These are phyloP conservation scores for Muschampia plurimacula DNA, from an alignment of 2,888 invertebrate species.

Conservation along the genomic window DNA sequence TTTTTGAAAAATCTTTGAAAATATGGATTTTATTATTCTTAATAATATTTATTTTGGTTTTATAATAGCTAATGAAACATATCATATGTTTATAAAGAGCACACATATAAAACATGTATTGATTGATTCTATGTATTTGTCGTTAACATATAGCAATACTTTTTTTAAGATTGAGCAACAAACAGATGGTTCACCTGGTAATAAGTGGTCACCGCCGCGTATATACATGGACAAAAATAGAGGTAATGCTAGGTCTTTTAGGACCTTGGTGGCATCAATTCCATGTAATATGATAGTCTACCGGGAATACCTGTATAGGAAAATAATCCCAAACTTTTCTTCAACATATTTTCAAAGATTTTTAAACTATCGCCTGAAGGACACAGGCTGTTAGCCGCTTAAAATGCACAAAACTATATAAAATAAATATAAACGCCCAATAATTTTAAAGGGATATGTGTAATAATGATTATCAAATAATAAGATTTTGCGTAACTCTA, in stretches of 20 bases:
- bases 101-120: neutral
- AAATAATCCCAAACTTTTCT: neutral
- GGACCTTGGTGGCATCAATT: too few species aligned
- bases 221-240: too few species aligned
- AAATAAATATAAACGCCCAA: constrained; percentile 39
- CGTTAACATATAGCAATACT: too few species aligned
- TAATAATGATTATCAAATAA: constrained; percentile 5
- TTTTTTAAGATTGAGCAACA: too few species aligned
- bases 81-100: neutral
- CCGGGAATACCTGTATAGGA: neutral
- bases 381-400: constrained; percentile 62
- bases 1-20: constrained; percentile 30
- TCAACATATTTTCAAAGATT: constrained; percentile 35
- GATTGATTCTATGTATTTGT: neutral
- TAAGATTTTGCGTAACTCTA: constrained; percentile 3
- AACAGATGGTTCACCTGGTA: too few species aligned
- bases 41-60: neutral
- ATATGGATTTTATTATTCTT: neutral
- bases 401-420: constrained; percentile 64
- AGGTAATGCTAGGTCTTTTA: too few species aligned
- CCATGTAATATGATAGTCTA: too few species aligned
- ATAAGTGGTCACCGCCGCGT: too few species aligned
- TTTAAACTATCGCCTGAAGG: constrained; percentile 48
- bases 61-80: neutral
- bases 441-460: neutral